phyloP scores from a whole-genome alignment of 1,140 invertebrate species.

The Hesperophylax magnus region DNA sequence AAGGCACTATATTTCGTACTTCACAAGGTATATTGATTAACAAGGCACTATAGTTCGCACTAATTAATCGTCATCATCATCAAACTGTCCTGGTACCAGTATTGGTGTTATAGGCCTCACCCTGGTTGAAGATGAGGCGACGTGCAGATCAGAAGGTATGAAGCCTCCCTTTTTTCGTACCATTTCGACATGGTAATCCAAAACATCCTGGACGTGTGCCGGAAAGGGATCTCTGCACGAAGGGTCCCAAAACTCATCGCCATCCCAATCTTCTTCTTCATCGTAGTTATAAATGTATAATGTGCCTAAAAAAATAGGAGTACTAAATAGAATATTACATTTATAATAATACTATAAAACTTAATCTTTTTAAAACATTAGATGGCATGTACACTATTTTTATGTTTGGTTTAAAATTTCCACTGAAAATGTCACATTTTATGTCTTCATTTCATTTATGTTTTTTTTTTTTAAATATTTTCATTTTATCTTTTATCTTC shows the following conservation, averaged over 20 bases:
- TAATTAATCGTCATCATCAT: constrained; percentile 9
- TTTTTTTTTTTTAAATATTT: too few relatives aligned
- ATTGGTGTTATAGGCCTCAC: background rate
- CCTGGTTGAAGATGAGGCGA: background rate
- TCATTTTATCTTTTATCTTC: too few relatives aligned
- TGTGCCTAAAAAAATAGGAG: background rate
- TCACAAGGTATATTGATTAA: too few relatives aligned
- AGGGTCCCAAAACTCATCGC: constrained; percentile 51
- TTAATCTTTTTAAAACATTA: too few relatives aligned
- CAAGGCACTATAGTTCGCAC: too few relatives aligned
- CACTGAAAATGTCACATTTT: too few relatives aligned
- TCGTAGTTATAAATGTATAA: background rate
- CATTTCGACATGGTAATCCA: background rate
- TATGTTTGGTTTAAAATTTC: too few relatives aligned
- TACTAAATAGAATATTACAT: too few relatives aligned
- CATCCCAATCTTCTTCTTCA: constrained; percentile 52
- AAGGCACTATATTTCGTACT: too few relatives aligned
- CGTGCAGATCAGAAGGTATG: background rate
- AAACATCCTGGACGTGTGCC: background rate
- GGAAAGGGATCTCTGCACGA: background rate
- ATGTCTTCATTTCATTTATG: too few relatives aligned
- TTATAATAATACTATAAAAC: too few relatives aligned
- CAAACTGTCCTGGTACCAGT: constrained; percentile 49
- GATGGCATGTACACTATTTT: too few relatives aligned
- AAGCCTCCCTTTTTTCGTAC: background rate